Percentiles rank a stretch among this genome's conserved stretches.
These are phyloP conservation scores for Clarias gariepinus DNA, from an alignment of 2,113 vertebrate genomes.

Conservation along the genomic window DNA sequence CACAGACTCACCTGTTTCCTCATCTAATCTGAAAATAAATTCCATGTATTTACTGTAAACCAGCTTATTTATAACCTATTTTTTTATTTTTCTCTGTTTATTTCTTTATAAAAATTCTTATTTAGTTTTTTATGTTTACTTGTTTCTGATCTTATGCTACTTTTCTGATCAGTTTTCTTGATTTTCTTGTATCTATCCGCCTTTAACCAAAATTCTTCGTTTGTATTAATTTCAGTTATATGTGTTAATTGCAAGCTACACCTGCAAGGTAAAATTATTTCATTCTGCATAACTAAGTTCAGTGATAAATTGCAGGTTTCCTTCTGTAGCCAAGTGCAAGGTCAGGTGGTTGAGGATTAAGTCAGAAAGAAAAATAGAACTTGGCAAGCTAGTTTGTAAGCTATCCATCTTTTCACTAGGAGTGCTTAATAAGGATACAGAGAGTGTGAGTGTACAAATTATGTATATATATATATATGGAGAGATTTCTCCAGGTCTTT, in stretches of 20 bases:
- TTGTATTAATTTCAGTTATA: not conserved
- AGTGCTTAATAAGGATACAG: slow-evolving; percentile 18
- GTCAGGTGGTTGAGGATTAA: slow-evolving; percentile 25
- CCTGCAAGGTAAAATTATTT: not conserved
- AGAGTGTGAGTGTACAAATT: slow-evolving; percentile 8
- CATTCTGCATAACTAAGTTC: not conserved
- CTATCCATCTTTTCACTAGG: slow-evolving; percentile 26
- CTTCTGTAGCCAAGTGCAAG: slow-evolving; percentile 12
- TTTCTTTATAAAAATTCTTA: too few species aligned
- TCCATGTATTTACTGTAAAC: not conserved
- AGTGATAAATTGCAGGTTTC: slow-evolving; percentile 17
- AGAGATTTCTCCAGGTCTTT: not conserved
- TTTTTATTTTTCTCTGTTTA: not conserved
- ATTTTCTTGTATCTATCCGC: not conserved
- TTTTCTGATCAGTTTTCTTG: too few species aligned
- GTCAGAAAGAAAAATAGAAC: slow-evolving; percentile 34
- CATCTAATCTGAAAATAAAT: not conserved
- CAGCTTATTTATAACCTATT: not conserved
- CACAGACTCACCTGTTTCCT: not conserved
- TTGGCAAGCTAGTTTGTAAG: slow-evolving; percentile 20
- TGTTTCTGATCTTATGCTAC: not conserved
- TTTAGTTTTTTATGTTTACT: not conserved
- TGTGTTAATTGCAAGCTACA: not conserved
- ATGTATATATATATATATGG: not conserved
- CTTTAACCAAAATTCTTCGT: not conserved